Evolutionary conservation across 2,113 vertebrate species (phyloP), one percentile per base, ranked within the genome.

Genomic region (Collichthys lucidus): DNA sequence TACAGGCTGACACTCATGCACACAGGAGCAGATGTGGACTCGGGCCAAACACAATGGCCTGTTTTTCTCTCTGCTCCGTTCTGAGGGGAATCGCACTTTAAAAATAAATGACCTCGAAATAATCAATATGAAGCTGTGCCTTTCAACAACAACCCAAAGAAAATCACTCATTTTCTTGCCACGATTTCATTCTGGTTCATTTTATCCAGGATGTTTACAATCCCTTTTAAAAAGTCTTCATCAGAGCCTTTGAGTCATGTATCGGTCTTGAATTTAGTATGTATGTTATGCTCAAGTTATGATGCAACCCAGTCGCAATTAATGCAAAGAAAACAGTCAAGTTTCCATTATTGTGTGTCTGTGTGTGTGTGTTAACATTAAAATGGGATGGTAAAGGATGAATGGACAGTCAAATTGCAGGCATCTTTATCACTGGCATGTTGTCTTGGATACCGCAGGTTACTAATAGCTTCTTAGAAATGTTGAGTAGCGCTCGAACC

Each of bases 91-190:
- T 66, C 20, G 17, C 66, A 44, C 73, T 91, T 91, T 84, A 92
- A 91, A 92, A 92, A 92, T 91, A 92, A 87, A 86, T 66, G 84
- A 50, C 88, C 88, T 84, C 77, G 82, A 93, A 93, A 89, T 85
- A 82, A 92, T 92, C 91, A 89, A 92, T 91, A 88, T 12, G 47
- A 83, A 64, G 73, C 74, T 49, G 31, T 29, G 67, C n/a, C 3
- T 85, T 82, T 82, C 53, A 80, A 78, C 66, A 84, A 83, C 84
- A 84, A 73, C 85, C 80, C 53, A 86, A 70, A 74, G 72, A 46
- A 85, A 78, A 42, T 47, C 69, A 60, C 16, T 8, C 40, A 55
- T 83, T 75, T 40, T 73, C 50, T 72, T 74, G 59, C n/a, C 16
- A 2, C 74, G 40, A 42, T 63, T 61, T 9, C 53, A 56, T 7